Evolutionary conservation across 2,113 vertebrate species (phyloP).

Genomic region (Notarius lentiginosus): DNA sequence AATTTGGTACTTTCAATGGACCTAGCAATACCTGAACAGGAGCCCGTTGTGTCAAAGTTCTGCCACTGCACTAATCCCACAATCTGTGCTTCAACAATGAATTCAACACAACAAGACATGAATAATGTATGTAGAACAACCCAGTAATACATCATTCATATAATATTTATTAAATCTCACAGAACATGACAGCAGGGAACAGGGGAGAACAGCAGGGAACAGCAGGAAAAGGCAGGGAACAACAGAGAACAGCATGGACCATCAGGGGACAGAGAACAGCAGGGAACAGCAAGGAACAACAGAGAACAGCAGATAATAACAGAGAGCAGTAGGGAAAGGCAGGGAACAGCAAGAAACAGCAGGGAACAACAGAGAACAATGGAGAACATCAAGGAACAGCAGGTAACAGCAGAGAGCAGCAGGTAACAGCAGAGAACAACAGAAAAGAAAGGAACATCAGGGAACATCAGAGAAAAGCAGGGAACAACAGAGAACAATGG

Average conservation of each 20-base stretch:
- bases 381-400: not conserved
- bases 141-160: not conserved
- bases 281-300: too few relatives aligned
- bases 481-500: not conserved
- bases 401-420: not conserved
- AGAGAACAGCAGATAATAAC: too few relatives aligned
- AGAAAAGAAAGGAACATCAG: too few relatives aligned
- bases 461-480: not conserved
- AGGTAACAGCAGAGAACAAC: too few relatives aligned
- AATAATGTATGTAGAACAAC: slow-evolving; percentile 17
- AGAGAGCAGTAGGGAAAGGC: too few relatives aligned
- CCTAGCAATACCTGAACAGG: not conserved
- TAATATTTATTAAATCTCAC: slow-evolving; percentile 19
- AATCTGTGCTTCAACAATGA: not conserved
- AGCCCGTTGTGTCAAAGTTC: not conserved
- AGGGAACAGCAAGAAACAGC: not conserved
- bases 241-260: too few relatives aligned
- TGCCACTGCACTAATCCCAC: not conserved
- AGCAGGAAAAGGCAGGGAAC: too few relatives aligned
- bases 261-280: too few relatives aligned
- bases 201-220: not conserved
- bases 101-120: not conserved
- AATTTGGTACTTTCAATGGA: not conserved
- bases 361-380: not conserved
- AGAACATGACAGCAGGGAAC: not conserved